phyloP scores from a whole-genome alignment of 2,797 vertebrate species.

The Pristis pectinata region DNA sequence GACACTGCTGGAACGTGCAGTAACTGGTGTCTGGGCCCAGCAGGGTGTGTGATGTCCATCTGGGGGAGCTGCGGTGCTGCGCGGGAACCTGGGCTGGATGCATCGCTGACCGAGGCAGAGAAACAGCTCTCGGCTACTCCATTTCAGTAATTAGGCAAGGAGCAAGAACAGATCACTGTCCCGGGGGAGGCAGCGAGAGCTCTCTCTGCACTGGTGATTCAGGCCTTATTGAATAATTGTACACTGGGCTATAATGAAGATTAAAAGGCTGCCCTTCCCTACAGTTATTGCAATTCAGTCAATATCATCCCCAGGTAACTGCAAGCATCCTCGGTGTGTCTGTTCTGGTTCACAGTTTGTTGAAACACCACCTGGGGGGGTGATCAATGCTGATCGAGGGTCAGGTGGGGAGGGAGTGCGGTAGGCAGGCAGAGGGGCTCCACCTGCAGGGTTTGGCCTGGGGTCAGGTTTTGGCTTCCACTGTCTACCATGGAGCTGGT shows the following conservation, averaged over 20 bases:
- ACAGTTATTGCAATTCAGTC: conserved; percentile 3
- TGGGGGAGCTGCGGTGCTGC: background rate
- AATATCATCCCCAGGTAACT: background rate
- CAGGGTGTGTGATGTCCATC: background rate
- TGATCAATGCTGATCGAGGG: conserved; percentile 4
- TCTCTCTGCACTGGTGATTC: background rate
- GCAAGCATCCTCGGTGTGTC: background rate
- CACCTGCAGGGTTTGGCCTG: too few species aligned
- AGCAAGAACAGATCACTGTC: background rate
- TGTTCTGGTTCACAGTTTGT: conserved; percentile 1
- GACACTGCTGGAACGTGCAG: too few species aligned
- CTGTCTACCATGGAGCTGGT: too few species aligned
- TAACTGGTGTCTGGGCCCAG: background rate
- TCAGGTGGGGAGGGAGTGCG: too few species aligned
- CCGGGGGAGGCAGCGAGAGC: conserved; percentile 30
- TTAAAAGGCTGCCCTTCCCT: background rate
- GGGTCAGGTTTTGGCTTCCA: too few species aligned
- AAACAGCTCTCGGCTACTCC: background rate
- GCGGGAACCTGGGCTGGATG: background rate
- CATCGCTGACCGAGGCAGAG: background rate
- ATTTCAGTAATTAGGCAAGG: background rate
- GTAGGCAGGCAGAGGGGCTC: too few species aligned
- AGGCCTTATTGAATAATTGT: conserved; percentile 15
- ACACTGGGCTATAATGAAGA: background rate
- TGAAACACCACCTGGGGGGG: background rate